Evolutionary conservation across 2,113 vertebrate species (phyloP).

Genomic region (Suncus etruscus): DNA sequence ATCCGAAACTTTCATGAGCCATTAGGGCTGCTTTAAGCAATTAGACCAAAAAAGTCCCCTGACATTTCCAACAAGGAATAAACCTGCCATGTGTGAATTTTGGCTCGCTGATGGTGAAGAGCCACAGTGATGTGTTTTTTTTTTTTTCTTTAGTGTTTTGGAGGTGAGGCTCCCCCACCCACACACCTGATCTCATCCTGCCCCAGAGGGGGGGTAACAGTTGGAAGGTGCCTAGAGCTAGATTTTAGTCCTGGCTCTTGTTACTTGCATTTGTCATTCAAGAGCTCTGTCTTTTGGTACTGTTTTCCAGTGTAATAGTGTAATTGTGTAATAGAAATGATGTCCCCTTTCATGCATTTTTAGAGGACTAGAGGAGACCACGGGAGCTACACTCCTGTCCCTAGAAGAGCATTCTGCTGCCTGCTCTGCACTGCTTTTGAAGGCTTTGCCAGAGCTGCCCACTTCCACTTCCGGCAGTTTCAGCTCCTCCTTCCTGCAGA

Average conservation of each 20-base stretch:
- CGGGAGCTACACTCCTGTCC: too few species aligned
- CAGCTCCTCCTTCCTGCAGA: background rate
- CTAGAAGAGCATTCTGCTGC: too few species aligned
- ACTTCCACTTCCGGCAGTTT: too few species aligned
- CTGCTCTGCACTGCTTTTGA: too few species aligned
- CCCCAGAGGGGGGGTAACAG: background rate
- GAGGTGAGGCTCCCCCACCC: background rate
- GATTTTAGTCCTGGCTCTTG: background rate
- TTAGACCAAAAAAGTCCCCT: background rate
- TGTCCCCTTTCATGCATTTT: background rate
- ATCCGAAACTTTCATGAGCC: background rate
- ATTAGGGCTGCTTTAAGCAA: background rate
- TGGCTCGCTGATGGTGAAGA: background rate
- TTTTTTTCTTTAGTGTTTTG: fast-evolving
- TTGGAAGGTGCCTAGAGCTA: background rate
- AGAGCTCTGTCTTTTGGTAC: background rate
- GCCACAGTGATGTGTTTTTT: fast-evolving
- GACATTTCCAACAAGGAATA: background rate
- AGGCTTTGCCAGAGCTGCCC: background rate
- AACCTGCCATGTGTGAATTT: too few species aligned
- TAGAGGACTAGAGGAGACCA: background rate
- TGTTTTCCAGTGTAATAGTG: background rate
- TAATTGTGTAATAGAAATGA: background rate
- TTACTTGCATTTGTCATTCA: background rate
- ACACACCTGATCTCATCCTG: fast-evolving